Evolutionary conservation across 2,113 vertebrate species (phyloP), one percentile per base, ranked within the genome.

Genomic region (Neolamprologus ventralis): DNA sequence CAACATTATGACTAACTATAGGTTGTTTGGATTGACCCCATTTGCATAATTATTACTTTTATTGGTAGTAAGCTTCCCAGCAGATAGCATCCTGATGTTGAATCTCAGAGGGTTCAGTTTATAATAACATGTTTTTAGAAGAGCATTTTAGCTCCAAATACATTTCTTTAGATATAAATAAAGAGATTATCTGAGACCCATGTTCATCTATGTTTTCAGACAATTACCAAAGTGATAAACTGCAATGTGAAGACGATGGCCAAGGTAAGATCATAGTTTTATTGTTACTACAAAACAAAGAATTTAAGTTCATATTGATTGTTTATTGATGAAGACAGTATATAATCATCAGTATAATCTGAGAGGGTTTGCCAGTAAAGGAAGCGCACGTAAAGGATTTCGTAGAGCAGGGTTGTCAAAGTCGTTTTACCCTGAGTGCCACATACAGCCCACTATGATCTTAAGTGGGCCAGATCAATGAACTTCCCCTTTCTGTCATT

Each of bases 231-330:
- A 26, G 81, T 97, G 16, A 87, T 98, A 85, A 97, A 96, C 54
- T 98, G 97, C 93, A 98, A 98, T 51, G 85, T 98, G 55, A 96
- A 96, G 91, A 97, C 97, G 7, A 88, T 97, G 82, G 92, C 91
- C 55, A 97, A 98, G 97, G 97, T 98, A 96, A 33, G 97, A 65
- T 10, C 8, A 6, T 21, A 26, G 14, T 37, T 45, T 54, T 82
- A 71, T 33, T 80, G 21, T 63, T 19, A 37, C 13, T 78, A 7
- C n/a, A 80, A 14, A 37, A 31, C 42, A 14, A 6, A 23, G 19
- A 28, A 78, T 21, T 78, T 55, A 47, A 31, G 16, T 0, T 75
- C 16, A 31, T 40, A n/a, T 45, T 26, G 60, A 37, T 65, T 65
- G 60, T 65, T 65, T 65, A 37, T n/a, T 65, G 33, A 65, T 65